A percentile compares a stretch with the other conserved stretches of the same genome.
phyloP scores from a whole-genome alignment of 2,888 invertebrate genomes.

The Leucozona laternaria region DNA sequence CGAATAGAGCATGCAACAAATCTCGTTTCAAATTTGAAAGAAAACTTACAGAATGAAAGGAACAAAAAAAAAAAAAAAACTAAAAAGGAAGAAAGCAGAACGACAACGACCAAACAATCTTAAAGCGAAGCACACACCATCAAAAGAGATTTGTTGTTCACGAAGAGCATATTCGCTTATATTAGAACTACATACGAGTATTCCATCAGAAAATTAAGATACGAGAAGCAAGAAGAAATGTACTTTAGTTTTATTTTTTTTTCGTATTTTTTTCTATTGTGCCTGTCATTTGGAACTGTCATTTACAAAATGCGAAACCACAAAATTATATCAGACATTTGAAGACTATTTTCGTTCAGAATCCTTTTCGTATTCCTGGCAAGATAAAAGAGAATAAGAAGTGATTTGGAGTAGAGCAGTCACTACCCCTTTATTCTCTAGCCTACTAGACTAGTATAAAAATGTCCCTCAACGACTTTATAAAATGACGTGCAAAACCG shows the following conservation, averaged over 20 bases:
- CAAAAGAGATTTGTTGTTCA: constrained; percentile 59
- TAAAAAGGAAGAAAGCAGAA: constrained; percentile 31
- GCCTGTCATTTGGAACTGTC: constrained; percentile 69
- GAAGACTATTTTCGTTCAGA: constrained; percentile 62
- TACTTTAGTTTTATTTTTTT: constrained; percentile 20
- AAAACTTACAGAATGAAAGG: constrained; percentile 54
- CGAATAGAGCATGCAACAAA: constrained; percentile 60
- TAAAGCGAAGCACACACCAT: constrained; percentile 47
- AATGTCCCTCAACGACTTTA: constrained; percentile 37
- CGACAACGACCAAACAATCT: constrained; percentile 58
- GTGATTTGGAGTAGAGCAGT: constrained; percentile 72
- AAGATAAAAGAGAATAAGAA: constrained; percentile 8
- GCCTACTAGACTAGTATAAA: constrained; percentile 16
- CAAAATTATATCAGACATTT: constrained; percentile 65
- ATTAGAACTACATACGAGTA: constrained; percentile 48
- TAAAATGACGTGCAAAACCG: constrained; percentile 9
- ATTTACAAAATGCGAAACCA: constrained; percentile 68
- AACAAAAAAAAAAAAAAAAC: constrained; percentile 39
- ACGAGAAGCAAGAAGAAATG: constrained; percentile 10
- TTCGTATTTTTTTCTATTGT: constrained; percentile 41
- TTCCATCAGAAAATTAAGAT: constrained; percentile 62
- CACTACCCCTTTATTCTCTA: constrained; percentile 53
- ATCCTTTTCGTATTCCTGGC: constrained; percentile 35
- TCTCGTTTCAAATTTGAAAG: constrained; percentile 70
- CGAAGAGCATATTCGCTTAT: constrained; percentile 54